These are phyloP conservation scores for Heterohyrax brucei DNA, from an alignment of 2,797 vertebrate genomes.

Conservation along the genomic window DNA sequence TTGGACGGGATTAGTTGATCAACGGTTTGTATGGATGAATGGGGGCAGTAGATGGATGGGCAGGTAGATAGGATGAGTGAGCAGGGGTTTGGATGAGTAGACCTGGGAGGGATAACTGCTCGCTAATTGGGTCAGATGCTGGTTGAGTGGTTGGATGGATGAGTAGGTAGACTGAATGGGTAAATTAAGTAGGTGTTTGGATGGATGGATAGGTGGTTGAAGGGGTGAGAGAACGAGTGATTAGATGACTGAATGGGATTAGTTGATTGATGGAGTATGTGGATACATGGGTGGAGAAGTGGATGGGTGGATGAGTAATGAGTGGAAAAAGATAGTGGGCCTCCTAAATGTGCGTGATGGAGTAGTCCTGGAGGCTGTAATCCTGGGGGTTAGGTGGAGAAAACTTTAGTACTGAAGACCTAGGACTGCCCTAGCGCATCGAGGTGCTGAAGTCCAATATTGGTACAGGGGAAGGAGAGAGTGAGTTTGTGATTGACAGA, in stretches of 20 bases:
- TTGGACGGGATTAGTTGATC: background rate
- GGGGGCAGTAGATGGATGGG: background rate
- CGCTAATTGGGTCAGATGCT: background rate
- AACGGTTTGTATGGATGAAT: background rate
- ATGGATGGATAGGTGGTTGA: background rate
- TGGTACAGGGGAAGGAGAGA: background rate
- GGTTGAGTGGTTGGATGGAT: background rate
- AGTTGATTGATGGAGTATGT: background rate
- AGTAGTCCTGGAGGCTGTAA: background rate
- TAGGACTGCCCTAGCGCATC: background rate
- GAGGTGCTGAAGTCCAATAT: constrained; percentile 10
- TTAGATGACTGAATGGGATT: background rate
- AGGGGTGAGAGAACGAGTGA: background rate
- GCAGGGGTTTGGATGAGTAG: background rate
- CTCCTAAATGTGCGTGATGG: background rate
- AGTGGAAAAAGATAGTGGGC: background rate
- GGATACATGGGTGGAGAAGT: background rate
- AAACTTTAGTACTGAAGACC: background rate
- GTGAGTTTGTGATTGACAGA: background rate
- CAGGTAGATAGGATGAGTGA: background rate
- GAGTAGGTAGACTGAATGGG: background rate
- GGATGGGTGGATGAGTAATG: background rate
- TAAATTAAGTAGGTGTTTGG: background rate
- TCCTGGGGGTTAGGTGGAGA: background rate
- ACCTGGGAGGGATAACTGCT: background rate